Evolutionary conservation across 2,113 vertebrate species (phyloP).

Genomic region (Peucedramus taeniatus): DNA sequence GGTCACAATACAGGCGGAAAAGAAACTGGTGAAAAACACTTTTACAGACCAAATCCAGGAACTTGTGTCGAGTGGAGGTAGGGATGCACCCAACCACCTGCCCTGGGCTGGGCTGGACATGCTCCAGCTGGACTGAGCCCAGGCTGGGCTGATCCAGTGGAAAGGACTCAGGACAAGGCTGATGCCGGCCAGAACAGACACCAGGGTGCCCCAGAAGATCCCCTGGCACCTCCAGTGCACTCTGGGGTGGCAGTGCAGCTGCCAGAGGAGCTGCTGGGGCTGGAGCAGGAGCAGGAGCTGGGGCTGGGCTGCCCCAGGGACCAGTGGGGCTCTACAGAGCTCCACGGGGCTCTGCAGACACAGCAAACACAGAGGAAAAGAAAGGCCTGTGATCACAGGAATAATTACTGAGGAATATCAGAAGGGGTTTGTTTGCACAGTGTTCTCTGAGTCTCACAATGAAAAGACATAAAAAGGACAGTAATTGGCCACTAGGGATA

Average conservation of each 20-base stretch:
- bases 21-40: background rate
- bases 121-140: background rate
- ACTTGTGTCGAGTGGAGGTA: background rate
- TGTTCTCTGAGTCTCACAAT: slow-evolving; percentile 6
- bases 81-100: background rate
- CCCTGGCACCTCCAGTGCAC: background rate
- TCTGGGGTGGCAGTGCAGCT: background rate
- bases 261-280: background rate
- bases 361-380: background rate
- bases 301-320: background rate
- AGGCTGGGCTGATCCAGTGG: background rate
- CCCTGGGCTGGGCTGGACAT: background rate
- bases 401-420: background rate
- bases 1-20: background rate
- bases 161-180: background rate
- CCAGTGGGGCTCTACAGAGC: background rate
- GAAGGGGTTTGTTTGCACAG: slow-evolving; percentile 32
- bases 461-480: slow-evolving; percentile 7
- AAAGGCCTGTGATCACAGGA: background rate
- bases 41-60: background rate
- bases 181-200: background rate
- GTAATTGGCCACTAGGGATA: slow-evolving; percentile 19
- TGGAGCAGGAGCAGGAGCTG: background rate
- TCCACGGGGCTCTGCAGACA: background rate
- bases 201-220: too few relatives aligned